Evolutionary conservation across 1,140 invertebrate genomes (phyloP).

Genomic region (Drosophila santomea): DNA sequence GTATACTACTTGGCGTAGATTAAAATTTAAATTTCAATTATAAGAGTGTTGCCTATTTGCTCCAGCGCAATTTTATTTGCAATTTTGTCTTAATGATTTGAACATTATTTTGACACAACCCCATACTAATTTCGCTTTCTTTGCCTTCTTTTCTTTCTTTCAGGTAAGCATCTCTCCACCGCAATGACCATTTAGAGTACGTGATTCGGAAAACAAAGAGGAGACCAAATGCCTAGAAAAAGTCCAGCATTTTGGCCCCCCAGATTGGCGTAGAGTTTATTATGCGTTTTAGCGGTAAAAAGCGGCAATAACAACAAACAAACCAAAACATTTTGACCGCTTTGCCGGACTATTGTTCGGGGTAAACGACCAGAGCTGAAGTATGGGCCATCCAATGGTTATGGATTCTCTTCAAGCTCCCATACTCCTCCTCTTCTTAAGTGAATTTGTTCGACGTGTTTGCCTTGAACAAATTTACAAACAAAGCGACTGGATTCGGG

Average conservation of each 20-base stretch:
- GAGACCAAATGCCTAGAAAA: constrained; percentile 12
- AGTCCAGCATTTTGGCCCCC: background rate
- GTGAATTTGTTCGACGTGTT: constrained; percentile 37
- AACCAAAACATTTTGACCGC: constrained; percentile 67
- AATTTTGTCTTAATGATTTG: constrained; percentile 44
- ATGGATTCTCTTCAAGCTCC: constrained; percentile 29
- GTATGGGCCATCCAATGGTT: constrained; percentile 23
- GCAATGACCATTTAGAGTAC: constrained; percentile 55
- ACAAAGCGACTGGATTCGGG: background rate
- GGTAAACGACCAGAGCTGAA: constrained; percentile 63
- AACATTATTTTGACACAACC: constrained; percentile 26
- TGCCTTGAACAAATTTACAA: constrained; percentile 33
- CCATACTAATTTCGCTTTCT: constrained; percentile 77
- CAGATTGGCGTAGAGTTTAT: constrained; percentile 26
- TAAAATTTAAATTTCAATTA: constrained; percentile 48
- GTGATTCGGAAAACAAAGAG: constrained; percentile 55
- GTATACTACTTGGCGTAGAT: background rate
- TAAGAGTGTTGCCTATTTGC: constrained; percentile 13
- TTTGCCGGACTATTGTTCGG: constrained; percentile 46
- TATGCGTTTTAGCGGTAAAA: constrained; percentile 72
- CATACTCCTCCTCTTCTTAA: constrained; percentile 16
- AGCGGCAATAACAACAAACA: constrained; percentile 35
- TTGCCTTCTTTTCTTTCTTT: constrained; percentile 30
- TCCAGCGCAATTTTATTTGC: constrained; percentile 26
- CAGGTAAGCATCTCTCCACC: constrained; percentile 61